These are phyloP conservation scores for Sinella curviseta DNA, from an alignment of 1,140 invertebrate genomes.

Conservation along the genomic window DNA sequence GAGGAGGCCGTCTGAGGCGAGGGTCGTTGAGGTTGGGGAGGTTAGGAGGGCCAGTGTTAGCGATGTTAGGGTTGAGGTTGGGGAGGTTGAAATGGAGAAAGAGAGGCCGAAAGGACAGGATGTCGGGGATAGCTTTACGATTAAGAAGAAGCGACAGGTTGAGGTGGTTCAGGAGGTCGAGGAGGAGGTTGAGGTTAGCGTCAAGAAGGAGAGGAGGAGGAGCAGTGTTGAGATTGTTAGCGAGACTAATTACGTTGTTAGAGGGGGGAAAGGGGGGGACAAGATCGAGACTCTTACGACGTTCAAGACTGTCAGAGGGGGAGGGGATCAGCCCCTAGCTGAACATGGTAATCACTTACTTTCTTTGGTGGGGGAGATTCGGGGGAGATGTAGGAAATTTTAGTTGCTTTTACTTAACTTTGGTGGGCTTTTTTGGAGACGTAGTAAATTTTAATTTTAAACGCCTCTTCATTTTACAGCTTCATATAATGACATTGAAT, in stretches of 20 bases:
- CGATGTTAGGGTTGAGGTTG: neutral
- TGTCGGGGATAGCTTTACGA: neutral
- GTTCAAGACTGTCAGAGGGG: slow-evolving; percentile 3
- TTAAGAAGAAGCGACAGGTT: slow-evolving; percentile 12
- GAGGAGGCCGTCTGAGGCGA: neutral
- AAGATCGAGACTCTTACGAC: slow-evolving; percentile 9
- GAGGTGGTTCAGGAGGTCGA: neutral
- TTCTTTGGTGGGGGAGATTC: neutral
- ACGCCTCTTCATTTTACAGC: too few species aligned
- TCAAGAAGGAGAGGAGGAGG: neutral
- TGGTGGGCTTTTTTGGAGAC: too few species aligned
- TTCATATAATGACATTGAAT: too few species aligned
- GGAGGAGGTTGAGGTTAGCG: neutral
- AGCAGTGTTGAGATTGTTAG: neutral
- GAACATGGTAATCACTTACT: neutral
- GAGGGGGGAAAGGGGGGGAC: neutral
- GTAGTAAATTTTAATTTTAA: too few species aligned
- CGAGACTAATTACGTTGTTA: slow-evolving; percentile 12
- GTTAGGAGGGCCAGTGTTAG: neutral
- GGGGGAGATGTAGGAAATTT: neutral
- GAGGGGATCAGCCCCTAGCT: neutral
- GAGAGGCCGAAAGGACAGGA: neutral
- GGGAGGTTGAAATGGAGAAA: neutral
- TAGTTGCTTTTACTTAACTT: neutral
- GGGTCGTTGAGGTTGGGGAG: neutral